Base-by-base conservation (phyloP, 2,797 vertebrate genomes). In the Poeciliopsis presidionis region DNA sequence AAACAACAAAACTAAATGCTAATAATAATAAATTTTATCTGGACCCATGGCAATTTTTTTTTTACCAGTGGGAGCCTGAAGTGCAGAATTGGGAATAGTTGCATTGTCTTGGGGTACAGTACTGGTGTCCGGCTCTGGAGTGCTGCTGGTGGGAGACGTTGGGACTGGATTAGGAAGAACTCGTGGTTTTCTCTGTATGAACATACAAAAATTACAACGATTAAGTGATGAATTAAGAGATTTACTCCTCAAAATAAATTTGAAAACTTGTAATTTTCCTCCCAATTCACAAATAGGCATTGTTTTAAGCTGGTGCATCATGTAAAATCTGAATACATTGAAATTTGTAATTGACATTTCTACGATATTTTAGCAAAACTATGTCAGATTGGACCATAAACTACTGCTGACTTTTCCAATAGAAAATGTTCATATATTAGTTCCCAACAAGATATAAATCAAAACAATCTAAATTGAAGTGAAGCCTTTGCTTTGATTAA, bases 41-140 rank as follows among this genome's bases (percentile, higher is more conserved):
- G 46, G 7, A 30, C 36, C 43, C 74, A 45, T 46, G 76, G 20
- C 22, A 0, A 16, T 51, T 3, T 47, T 33, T 0, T 72, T 96
- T 69, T 69, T 96, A 99, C 98, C 98, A 96, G 98, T 99, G 84
- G 98, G 98, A 73, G 98, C 97, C 95, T 99, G 98, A 92, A 99
- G 96, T 94, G 98, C 98, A 87, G 98, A 97, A 88, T 93, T 98
- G 91, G 98, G 98, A 91, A 99, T 97, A 90, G 98, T 99, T 90
- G 98, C 98, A 59, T 98, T 97, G 88, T 98, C 98, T 94, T 97
- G 95, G 73, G 98, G 98, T 79, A 99, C 97, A 86, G 97, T 98
- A 95, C 98, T 99, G 93, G 97, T 99, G 93, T 99, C 98, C 46
- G 98, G 98, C 87, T 99, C 98, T 83, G 98, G 98, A 75, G 98